Conservation (phyloP, 2,888 invertebrate species). For the Microctonus brassicae region DNA sequence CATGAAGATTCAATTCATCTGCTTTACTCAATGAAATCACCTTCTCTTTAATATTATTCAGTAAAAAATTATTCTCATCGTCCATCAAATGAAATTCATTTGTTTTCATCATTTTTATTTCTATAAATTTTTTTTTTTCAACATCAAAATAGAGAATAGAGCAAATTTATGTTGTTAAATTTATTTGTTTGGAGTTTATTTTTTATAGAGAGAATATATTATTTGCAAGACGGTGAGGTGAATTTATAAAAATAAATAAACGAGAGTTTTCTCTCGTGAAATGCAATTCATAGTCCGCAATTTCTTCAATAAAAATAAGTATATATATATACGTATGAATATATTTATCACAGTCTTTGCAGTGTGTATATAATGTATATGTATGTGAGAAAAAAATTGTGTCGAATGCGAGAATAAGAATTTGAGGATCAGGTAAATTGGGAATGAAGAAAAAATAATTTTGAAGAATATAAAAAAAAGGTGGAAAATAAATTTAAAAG, state of each 20-base stretch:
- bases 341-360: too few relatives aligned
- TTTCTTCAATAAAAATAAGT: slow-evolving; percentile 58
- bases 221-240: not conserved
- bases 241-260: not conserved
- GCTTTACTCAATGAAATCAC: slow-evolving; percentile 20
- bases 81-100: not conserved
- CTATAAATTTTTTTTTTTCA: not conserved
- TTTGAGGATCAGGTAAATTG: slow-evolving; percentile 48
- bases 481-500: too few relatives aligned
- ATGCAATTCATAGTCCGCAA: slow-evolving; percentile 61
- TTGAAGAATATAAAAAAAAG: too few relatives aligned
- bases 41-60: not conserved
- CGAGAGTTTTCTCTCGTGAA: not conserved
- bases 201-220: too few relatives aligned
- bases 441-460: slow-evolving; percentile 45
- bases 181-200: too few relatives aligned
- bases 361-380: too few relatives aligned
- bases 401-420: slow-evolving; percentile 25
- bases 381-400: not conserved
- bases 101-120: not conserved
- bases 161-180: not conserved
- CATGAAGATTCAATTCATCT: slow-evolving; percentile 27
- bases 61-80: not conserved
- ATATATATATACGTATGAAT: slow-evolving; percentile 45
- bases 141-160: too few relatives aligned